Evolutionary conservation across 2,113 vertebrate genomes (phyloP), one percentile per base, ranked within the genome.

Genomic region (Sprattus sprattus): DNA sequence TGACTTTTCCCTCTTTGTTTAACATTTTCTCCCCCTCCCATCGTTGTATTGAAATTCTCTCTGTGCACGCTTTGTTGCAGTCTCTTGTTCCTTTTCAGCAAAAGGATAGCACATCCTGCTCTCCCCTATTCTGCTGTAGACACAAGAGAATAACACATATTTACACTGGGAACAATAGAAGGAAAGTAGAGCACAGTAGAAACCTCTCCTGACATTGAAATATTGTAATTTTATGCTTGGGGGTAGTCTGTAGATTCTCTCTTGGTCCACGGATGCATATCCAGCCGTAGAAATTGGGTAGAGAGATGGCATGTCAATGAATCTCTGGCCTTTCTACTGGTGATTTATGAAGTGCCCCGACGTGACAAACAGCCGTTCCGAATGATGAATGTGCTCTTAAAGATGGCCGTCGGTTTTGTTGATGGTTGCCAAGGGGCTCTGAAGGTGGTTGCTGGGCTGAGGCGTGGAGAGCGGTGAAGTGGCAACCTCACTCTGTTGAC

Each of bases 331-430:
- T 88, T 54, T 67, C 45, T 49, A n/a, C 44, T 28, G 39, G 57
- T 83, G 85, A 88, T 87, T 82, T 85, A 89, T 84, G 81, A 32
- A 45, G 49, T 46, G 49, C 47, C 54, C 28, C 45, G 9, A 9
- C 81, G 20, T 86, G 81, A 90, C 44, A 67, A 45, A 83, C 57
- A 0, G 52, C 18, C 28, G 32, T 18, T 47, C 32, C 13, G 18
- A 44, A 64, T 85, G 87, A 90, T 87, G 67, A 82, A 87, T 85
- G 84, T 81, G 81, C 75, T 52, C 22, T 67, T 75, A 9, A 28
- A 28, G 64, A 71, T 20, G 15, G 15, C 45, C 18, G 4, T 8
- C 45, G 16, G 47, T 81, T 81, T 81, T 85, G 49, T 81, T 46
- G 47, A 22, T 25, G 10, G 82, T 45, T 20, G 28, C 49, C 45